These are phyloP conservation scores for Eumeta japonica DNA, from an alignment of 1,140 invertebrate species.

Conservation along the genomic window DNA sequence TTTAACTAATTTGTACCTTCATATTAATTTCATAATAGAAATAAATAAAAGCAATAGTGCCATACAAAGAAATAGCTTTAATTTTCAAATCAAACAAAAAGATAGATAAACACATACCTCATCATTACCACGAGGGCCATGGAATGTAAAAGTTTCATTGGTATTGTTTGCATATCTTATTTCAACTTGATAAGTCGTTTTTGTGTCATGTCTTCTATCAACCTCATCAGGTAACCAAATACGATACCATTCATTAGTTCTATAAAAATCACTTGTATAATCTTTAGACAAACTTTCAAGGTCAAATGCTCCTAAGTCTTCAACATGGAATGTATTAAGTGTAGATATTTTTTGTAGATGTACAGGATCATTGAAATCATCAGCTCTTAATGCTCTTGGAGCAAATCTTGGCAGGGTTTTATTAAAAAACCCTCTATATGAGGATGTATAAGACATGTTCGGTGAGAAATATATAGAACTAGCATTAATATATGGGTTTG, in stretches of 20 bases:
- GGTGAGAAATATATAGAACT: slow-evolving; percentile 93
- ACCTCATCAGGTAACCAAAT: slow-evolving; percentile 87
- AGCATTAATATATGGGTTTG: slow-evolving; percentile 90
- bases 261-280: slow-evolving; percentile 88
- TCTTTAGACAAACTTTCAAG: slow-evolving; percentile 73
- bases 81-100: not conserved
- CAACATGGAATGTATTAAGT: slow-evolving; percentile 80
- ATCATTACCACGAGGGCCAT: slow-evolving; percentile 87
- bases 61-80: not conserved
- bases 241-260: slow-evolving; percentile 91
- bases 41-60: not conserved
- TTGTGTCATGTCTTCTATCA: slow-evolving; percentile 82
- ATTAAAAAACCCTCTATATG: slow-evolving; percentile 94
- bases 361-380: slow-evolving; percentile 93
- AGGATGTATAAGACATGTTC: slow-evolving; percentile 91
- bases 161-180: slow-evolving; percentile 94
- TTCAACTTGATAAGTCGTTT: slow-evolving; percentile 87
- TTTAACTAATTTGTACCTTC: not conserved
- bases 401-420: slow-evolving; percentile 94
- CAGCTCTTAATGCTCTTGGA: slow-evolving; percentile 85
- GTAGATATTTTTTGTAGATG: slow-evolving; percentile 90
- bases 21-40: not conserved
- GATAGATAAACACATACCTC: slow-evolving; percentile 56
- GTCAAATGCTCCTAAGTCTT: slow-evolving; percentile 81
- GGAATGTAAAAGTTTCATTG: slow-evolving; percentile 93